A percentile compares a stretch with the other conserved stretches of the same genome.
These are phyloP conservation scores for Boloria euphrosyne DNA, from an alignment of 2,888 invertebrate genomes.

Conservation along the genomic window DNA sequence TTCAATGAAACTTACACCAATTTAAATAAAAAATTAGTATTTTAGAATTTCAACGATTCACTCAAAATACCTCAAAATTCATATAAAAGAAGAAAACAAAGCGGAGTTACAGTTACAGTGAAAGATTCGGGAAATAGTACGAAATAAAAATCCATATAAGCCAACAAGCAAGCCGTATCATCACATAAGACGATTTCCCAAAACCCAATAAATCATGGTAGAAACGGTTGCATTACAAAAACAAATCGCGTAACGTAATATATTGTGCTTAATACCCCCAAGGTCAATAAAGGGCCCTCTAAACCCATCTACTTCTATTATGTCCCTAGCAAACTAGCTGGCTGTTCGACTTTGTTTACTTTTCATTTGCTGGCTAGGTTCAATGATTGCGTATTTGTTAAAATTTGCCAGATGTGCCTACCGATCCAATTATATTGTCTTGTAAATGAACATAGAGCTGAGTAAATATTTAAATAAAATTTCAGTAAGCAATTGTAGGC, in stretches of 20 bases:
- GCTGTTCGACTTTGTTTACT: slow-evolving; percentile 8
- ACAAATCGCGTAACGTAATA: slow-evolving; percentile 31
- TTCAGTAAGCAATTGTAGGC: neutral
- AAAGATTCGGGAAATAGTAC: neutral
- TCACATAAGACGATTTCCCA: neutral
- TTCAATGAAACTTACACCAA: no score
- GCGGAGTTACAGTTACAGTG: neutral
- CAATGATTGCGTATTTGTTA: slow-evolving; percentile 14
- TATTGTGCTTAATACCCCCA: slow-evolving; percentile 31
- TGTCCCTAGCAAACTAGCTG: slow-evolving; percentile 26
- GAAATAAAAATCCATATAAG: neutral
- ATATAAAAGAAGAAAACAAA: neutral
- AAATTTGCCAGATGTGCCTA: slow-evolving; percentile 19
- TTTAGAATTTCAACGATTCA: no score
- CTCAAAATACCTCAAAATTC: no score
- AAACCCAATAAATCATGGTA: slow-evolving; percentile 14
- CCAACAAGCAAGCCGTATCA: neutral
- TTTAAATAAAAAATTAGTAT: no score
- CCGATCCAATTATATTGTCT: slow-evolving; percentile 22
- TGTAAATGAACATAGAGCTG: slow-evolving; percentile 14
- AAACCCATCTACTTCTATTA: slow-evolving; percentile 22
- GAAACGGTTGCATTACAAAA: slow-evolving; percentile 22
- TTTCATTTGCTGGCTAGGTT: slow-evolving; percentile 16
- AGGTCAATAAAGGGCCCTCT: slow-evolving; percentile 33
- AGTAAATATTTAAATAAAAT: slow-evolving; percentile 21